These are phyloP conservation scores for Parasteatoda lunata DNA, from an alignment of 2,888 invertebrate genomes.

Conservation along the genomic window DNA sequence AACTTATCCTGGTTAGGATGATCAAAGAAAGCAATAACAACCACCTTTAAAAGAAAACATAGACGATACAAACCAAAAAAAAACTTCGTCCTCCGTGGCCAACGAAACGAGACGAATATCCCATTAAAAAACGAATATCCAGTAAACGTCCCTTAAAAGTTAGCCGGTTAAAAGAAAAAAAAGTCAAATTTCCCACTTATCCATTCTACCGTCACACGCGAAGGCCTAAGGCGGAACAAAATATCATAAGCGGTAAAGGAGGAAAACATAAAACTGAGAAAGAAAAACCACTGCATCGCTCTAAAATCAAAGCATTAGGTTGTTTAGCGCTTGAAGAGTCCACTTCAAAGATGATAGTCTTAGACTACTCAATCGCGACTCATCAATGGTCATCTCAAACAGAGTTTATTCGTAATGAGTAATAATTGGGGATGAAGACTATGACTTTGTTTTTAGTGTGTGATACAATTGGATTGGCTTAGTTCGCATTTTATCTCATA, in stretches of 20 bases:
- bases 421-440: too few species aligned
- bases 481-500: neutral
- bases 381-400: neutral
- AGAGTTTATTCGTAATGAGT: too few species aligned
- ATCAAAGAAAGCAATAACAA: too few species aligned
- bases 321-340: slow-evolving; percentile 11
- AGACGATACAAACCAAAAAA: neutral
- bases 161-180: slow-evolving; percentile 17
- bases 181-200: slow-evolving; percentile 56
- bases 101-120: slow-evolving; percentile 26
- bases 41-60: too few species aligned
- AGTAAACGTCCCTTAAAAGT: neutral
- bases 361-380: neutral
- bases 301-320: slow-evolving; percentile 26
- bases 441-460: neutral
- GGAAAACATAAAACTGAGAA: slow-evolving; percentile 12
- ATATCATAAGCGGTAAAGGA: neutral
- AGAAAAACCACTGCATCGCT: slow-evolving; percentile 32
- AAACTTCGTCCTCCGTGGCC: slow-evolving; percentile 22
- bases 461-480: neutral
- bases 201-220: slow-evolving; percentile 55
- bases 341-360: neutral
- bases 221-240: neutral
- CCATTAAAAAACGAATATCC: slow-evolving; percentile 23
- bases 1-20: too few species aligned